phyloP scores from a whole-genome alignment of 1,140 invertebrate species.

The Drosophila busckii region DNA sequence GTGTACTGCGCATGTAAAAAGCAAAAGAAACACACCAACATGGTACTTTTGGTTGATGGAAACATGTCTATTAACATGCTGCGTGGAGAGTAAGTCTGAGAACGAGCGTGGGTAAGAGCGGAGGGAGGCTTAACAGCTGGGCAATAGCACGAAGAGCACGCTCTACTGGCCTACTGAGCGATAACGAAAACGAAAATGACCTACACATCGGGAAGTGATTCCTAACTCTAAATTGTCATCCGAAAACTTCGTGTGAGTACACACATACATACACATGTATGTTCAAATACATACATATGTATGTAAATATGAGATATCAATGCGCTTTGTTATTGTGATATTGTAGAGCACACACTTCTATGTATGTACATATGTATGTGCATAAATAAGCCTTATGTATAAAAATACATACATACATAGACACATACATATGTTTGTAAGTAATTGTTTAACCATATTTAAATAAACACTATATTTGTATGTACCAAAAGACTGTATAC shows the following conservation, averaged over 20 bases:
- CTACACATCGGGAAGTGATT: conserved; percentile 15
- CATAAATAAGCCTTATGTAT: neutral
- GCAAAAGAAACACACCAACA: conserved; percentile 8
- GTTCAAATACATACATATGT: neutral
- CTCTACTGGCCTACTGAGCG: conserved; percentile 35
- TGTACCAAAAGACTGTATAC: conserved; percentile 26
- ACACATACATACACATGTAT: neutral
- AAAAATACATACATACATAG: neutral
- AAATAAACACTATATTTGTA: no score
- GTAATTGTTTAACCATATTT: conserved; percentile 1
- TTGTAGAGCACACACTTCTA: neutral
- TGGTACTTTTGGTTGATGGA: conserved; percentile 11
- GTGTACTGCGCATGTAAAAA: conserved; percentile 8
- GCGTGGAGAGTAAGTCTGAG: neutral
- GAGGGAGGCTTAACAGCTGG: conserved; percentile 30
- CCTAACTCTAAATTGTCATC: no score
- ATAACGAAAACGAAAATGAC: conserved; percentile 36
- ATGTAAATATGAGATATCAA: neutral
- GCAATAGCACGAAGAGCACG: conserved; percentile 10
- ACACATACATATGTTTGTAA: neutral
- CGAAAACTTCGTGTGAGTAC: no score
- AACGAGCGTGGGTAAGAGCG: neutral
- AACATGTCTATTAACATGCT: conserved; percentile 11
- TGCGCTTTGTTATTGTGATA: no score
- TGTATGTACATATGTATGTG: neutral